These are phyloP conservation scores for Nomada flava DNA, from an alignment of 2,888 invertebrate genomes.

Conservation along the genomic window DNA sequence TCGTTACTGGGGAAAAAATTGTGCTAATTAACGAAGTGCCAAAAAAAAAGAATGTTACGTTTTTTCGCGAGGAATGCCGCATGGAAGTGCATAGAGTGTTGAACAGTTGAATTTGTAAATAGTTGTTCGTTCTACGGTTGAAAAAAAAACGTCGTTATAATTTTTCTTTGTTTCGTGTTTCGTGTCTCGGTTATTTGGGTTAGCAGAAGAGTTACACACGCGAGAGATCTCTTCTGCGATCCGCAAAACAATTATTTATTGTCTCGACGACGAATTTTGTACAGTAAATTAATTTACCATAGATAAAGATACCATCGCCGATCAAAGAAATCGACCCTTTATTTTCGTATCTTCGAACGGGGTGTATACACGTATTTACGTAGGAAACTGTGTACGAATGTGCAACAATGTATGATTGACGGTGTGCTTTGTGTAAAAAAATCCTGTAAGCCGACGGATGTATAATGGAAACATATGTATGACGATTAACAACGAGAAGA, in stretches of 20 bases:
- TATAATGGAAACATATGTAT: constrained; percentile 26
- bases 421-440: constrained; percentile 48
- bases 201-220: constrained; percentile 6
- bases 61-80: constrained; percentile 15
- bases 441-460: constrained; percentile 35
- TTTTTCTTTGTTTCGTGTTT: constrained; percentile 22
- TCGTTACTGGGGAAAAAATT: background rate
- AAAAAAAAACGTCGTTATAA: background rate
- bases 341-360: constrained; percentile 30
- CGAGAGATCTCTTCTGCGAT: background rate
- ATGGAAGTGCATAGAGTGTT: constrained; percentile 3
- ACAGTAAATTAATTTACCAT: constrained; percentile 28
- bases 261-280: constrained; percentile 28
- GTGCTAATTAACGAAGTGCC: constrained; percentile 46
- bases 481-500: constrained; percentile 24
- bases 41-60: constrained; percentile 31
- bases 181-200: constrained; percentile 10
- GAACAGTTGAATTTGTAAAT: constrained; percentile 37
- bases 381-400: constrained; percentile 44
- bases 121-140: constrained; percentile 11
- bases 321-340: constrained; percentile 26
- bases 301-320: constrained; percentile 2
- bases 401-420: constrained; percentile 52
- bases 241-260: constrained; percentile 50
- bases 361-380: background rate